Base-by-base conservation (phyloP, 2,888 invertebrate genomes). In the Erpobdella octoculata region DNA sequence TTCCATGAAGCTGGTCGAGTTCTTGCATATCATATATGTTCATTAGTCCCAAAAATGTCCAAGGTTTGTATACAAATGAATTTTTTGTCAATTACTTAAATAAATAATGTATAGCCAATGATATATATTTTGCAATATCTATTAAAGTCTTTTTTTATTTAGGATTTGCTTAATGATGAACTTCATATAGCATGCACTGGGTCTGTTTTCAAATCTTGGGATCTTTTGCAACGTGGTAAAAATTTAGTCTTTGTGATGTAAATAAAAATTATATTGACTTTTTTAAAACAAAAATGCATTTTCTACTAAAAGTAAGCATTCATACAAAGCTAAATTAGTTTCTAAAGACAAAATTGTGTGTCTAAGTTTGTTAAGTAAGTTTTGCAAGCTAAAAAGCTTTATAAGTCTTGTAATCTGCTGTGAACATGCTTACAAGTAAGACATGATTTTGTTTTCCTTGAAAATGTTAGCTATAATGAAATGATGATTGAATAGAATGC, bases 161-260 rank as follows among this genome's bases (percentile, higher is more conserved):
- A 87, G 84, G 86, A 86, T 73, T 81, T 89, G 65, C 83, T 84
- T 58, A 78, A 84, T 28, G 81, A 80, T 64, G 90, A 89, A 0
- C 79, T 93, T 58, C 87, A 88, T 66, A 87, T 96, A 0, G 89
- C 93, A 0, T 95, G 94, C 81, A 92, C 95, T 0, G 96, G 96
- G 0, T 93, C 93, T 0, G 93, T 97, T 0, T 97, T 93, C 91
- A 88, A 90, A 75, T 94, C 94, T 80, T 97, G 94, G 93, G 85
- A 88, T 4, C 86, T 90, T 35, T 81, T 97, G 74, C 86, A 89
- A 78, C 46, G 73, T 71, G 76, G 76, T 76, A 0, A 5, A 3
- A 59, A 31, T 15, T 33, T 35, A 31, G 25, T 62, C n/a, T 35
- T 33, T 59, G 61, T 21, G n/a, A 33, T 62, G 31, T n/a, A 62